A percentile compares a stretch with the other conserved stretches of the same genome.
Evolutionary conservation across 2,113 vertebrate genomes (phyloP).

Genomic region (Nesoenas mayeri): DNA sequence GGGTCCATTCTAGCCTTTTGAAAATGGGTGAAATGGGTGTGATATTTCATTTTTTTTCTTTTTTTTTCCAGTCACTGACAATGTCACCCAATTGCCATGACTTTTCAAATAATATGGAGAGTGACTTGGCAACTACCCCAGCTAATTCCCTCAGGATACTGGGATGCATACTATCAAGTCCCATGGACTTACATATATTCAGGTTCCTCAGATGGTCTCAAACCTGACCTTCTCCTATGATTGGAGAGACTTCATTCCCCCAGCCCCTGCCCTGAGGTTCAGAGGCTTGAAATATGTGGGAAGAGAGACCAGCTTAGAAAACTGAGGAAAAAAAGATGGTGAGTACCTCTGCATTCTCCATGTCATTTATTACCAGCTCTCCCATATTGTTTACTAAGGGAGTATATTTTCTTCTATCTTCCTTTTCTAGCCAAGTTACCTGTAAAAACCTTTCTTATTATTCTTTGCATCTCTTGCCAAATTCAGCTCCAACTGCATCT

Average conservation of each 20-base stretch:
- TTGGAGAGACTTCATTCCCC: background rate
- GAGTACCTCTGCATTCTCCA: background rate
- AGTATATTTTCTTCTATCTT: too few relatives aligned
- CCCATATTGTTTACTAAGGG: background rate
- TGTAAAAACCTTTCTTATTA: background rate
- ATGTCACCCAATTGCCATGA: too few relatives aligned
- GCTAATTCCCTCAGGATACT: too few relatives aligned
- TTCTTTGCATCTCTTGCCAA: background rate
- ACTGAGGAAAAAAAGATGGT: background rate
- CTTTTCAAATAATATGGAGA: too few relatives aligned
- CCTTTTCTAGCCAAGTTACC: background rate
- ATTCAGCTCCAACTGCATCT: background rate
- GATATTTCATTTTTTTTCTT: too few relatives aligned
- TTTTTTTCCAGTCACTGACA: too few relatives aligned
- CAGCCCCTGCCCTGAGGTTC: background rate
- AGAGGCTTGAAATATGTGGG: background rate
- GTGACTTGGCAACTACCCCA: too few relatives aligned
- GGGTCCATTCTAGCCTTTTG: too few relatives aligned
- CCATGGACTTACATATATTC: too few relatives aligned
- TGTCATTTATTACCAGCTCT: background rate
- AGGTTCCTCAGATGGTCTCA: too few relatives aligned
- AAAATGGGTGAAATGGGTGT: too few relatives aligned
- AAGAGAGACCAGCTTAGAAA: background rate
- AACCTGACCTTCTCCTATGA: background rate
- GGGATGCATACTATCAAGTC: too few relatives aligned